Evolutionary conservation across 2,797 vertebrate genomes (phyloP).

Genomic region (Lacerta agilis): DNA sequence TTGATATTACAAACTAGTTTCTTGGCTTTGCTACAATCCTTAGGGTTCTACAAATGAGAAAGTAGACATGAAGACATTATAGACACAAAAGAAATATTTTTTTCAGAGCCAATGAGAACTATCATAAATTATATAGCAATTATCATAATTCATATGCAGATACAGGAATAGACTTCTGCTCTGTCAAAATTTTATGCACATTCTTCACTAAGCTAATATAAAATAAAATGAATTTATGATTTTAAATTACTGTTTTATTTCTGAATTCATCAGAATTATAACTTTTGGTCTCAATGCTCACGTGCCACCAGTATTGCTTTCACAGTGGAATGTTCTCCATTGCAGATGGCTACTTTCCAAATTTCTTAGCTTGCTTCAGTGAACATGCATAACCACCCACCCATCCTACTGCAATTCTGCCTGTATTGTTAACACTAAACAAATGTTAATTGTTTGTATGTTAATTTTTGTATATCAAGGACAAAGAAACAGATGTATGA

Average conservation of each 20-base stretch:
- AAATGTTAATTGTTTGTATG: not conserved
- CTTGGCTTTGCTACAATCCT: constrained; percentile 95
- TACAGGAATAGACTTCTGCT: constrained; percentile 47
- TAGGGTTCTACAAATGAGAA: constrained; percentile 86
- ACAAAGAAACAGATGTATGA: not conserved
- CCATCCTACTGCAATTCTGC: not conserved
- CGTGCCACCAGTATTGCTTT: constrained; percentile 31
- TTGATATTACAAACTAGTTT: constrained; percentile 99
- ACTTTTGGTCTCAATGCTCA: constrained; percentile 31
- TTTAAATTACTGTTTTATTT: constrained; percentile 63
- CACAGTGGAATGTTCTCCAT: not conserved
- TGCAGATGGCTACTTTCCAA: constrained; percentile 15
- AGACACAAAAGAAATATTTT: constrained; percentile 13
- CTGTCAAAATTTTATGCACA: constrained; percentile 59
- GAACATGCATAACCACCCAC: not conserved
- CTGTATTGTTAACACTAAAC: not conserved
- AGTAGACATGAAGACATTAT: constrained; percentile 43
- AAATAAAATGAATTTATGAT: constrained; percentile 59
- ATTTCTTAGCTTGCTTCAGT: constrained; percentile 43
- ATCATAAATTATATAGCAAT: constrained; percentile 47
- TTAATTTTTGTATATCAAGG: not conserved
- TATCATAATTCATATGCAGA: constrained; percentile 26
- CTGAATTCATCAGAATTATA: constrained; percentile 59
- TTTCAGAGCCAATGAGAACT: constrained; percentile 35
- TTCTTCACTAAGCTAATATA: constrained; percentile 53